Percentiles rank a stretch among this genome's conserved stretches.
Evolutionary conservation across 2,797 vertebrate genomes (phyloP).

Genomic region (Platalea minor): DNA sequence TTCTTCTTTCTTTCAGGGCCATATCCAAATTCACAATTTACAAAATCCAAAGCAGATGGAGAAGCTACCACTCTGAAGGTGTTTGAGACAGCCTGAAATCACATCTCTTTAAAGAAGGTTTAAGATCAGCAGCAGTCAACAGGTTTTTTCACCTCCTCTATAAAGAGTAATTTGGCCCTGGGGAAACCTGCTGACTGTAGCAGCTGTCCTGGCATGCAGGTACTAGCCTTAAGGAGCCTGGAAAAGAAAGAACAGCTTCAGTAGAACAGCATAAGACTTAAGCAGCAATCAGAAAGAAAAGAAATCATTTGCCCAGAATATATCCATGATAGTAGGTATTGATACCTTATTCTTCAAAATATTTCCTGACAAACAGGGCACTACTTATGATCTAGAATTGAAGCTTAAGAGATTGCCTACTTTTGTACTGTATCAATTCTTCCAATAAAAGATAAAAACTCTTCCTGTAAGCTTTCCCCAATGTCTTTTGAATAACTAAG

Average conservation of each 20-base stretch:
- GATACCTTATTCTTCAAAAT: not conserved
- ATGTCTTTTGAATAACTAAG: not conserved
- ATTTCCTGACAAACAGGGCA: not conserved
- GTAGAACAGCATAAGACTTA: not conserved
- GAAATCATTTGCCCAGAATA: not conserved
- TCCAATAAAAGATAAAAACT: not conserved
- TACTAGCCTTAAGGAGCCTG: slow-evolving; percentile 30
- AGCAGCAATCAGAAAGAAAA: not conserved
- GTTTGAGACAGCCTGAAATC: not conserved
- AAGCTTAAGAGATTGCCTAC: not conserved
- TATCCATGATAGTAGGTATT: not conserved
- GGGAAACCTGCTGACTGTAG: slow-evolving; percentile 4
- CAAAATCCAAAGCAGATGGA: not conserved
- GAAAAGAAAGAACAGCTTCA: not conserved
- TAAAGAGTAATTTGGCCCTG: not conserved
- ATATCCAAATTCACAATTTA: not conserved
- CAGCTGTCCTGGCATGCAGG: slow-evolving; percentile 15
- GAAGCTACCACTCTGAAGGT: not conserved
- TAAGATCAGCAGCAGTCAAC: not conserved
- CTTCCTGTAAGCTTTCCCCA: not conserved
- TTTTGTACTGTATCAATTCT: not conserved
- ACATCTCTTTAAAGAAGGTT: not conserved
- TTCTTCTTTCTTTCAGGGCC: not conserved
- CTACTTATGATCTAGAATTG: not conserved
- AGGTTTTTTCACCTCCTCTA: slow-evolving; percentile 11